Conservation (phyloP, 2,888 invertebrate species). For the Antitype chi region DNA sequence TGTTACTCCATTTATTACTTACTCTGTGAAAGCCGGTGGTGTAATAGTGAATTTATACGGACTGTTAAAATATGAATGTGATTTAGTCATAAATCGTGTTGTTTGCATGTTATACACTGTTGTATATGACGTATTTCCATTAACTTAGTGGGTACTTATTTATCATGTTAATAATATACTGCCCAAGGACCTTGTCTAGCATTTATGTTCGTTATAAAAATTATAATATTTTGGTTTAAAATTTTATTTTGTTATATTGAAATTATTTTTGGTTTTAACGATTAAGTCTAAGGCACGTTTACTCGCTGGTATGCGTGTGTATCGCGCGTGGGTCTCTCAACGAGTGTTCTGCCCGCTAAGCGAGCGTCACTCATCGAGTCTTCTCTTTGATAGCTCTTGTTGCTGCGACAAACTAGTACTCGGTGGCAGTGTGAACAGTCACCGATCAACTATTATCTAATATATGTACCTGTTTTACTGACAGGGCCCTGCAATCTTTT, state of each 20-base stretch:
- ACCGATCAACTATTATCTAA: no score
- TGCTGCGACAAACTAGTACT: no score
- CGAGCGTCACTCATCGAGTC: no score
- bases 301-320: no score
- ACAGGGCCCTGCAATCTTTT: no score
- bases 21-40: conserved; percentile 8
- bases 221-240: conserved; percentile 21
- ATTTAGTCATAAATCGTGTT: conserved; percentile 28
- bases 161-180: conserved; percentile 31
- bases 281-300: not conserved
- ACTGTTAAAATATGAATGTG: conserved; percentile 14
- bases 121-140: conserved; percentile 20
- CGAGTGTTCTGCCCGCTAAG: no score
- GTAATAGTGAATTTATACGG: not conserved
- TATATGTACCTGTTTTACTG: no score
- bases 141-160: conserved; percentile 54
- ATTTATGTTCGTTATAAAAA: conserved; percentile 43
- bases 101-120: conserved; percentile 29
- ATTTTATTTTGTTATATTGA: conserved; percentile 26
- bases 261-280: conserved; percentile 18
- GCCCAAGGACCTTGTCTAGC: conserved; percentile 28
- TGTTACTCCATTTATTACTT: conserved; percentile 14
- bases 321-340: no score
- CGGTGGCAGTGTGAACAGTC: no score
- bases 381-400: no score